These are phyloP conservation scores for Brachirus orientalis DNA, from an alignment of 2,113 vertebrate genomes.

Conservation along the genomic window DNA sequence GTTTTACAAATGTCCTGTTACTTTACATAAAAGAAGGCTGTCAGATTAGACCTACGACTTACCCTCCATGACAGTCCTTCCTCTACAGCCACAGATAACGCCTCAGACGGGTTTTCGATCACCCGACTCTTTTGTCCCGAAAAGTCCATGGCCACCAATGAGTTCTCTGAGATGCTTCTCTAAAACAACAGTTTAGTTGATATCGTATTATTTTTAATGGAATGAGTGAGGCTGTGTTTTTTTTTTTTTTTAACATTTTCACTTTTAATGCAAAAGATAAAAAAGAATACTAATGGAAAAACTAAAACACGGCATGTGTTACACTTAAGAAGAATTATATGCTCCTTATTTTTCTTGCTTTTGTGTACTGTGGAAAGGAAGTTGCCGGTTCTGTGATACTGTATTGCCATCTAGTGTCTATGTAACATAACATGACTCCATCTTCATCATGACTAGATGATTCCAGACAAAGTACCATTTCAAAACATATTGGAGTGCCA, in stretches of 20 bases:
- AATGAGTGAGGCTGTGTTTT: no score
- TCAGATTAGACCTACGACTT: constrained; percentile 23
- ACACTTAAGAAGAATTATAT: no score
- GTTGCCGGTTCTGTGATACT: constrained; percentile 30
- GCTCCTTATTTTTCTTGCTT: neutral
- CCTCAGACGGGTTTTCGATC: constrained; percentile 97
- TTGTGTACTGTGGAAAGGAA: neutral
- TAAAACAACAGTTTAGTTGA: constrained; percentile 73
- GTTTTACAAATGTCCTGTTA: neutral
- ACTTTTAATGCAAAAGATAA: neutral
- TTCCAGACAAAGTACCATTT: constrained; percentile 41
- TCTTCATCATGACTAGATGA: constrained; percentile 46
- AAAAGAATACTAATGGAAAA: neutral
- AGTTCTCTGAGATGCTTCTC: constrained; percentile 98
- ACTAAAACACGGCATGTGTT: neutral
- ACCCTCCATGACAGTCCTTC: constrained; percentile 98
- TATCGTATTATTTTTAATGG: neutral
- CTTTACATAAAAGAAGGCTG: neutral
- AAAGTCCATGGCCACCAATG: constrained; percentile 98
- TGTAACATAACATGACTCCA: constrained; percentile 35
- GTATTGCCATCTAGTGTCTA: constrained; percentile 74
- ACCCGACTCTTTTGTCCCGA: constrained; percentile 93
- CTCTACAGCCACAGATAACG: constrained; percentile 92
- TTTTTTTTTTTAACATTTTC: neutral
- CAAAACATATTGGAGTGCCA: constrained; percentile 47